phyloP scores from a whole-genome alignment of 2,888 invertebrate genomes.

The Sarcophaga caerulescens region DNA sequence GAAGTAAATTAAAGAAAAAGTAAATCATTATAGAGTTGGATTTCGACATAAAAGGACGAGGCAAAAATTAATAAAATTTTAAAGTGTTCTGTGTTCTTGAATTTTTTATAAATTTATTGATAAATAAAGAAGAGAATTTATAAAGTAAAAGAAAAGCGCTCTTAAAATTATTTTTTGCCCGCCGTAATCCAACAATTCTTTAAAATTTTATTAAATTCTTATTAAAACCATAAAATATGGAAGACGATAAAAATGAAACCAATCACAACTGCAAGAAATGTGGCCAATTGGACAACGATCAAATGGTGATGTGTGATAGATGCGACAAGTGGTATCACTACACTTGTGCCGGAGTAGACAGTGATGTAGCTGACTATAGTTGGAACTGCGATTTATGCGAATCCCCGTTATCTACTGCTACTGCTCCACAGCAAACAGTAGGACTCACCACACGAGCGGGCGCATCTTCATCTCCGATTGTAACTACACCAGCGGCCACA shows the following conservation, averaged over 20 bases:
- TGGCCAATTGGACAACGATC: not conserved
- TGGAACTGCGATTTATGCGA: conserved; percentile 36
- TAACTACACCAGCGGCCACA: not conserved
- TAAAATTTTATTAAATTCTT: too few relatives aligned
- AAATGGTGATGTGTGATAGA: conserved; percentile 16
- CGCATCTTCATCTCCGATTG: conserved; percentile 37
- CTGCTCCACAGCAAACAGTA: not conserved
- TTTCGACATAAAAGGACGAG: too few relatives aligned
- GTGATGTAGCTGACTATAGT: conserved; percentile 34
- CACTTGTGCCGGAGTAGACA: conserved; percentile 18
- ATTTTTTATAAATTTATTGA: too few relatives aligned
- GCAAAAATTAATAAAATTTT: too few relatives aligned
- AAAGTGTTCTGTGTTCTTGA: too few relatives aligned
- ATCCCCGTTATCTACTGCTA: not conserved
- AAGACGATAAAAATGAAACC: not conserved
- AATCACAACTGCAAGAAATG: conserved; percentile 20
- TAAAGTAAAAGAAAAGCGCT: too few relatives aligned
- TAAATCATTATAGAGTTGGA: too few relatives aligned
- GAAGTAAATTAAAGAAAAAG: too few relatives aligned
- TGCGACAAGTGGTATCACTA: conserved; percentile 37
- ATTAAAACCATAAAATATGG: not conserved
- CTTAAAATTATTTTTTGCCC: too few relatives aligned
- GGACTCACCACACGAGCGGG: conserved; percentile 4
- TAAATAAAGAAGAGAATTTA: too few relatives aligned
- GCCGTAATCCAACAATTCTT: too few relatives aligned